Evolutionary conservation across 2,888 invertebrate species (phyloP).

Genomic region (Agonopterix alstromeriana): DNA sequence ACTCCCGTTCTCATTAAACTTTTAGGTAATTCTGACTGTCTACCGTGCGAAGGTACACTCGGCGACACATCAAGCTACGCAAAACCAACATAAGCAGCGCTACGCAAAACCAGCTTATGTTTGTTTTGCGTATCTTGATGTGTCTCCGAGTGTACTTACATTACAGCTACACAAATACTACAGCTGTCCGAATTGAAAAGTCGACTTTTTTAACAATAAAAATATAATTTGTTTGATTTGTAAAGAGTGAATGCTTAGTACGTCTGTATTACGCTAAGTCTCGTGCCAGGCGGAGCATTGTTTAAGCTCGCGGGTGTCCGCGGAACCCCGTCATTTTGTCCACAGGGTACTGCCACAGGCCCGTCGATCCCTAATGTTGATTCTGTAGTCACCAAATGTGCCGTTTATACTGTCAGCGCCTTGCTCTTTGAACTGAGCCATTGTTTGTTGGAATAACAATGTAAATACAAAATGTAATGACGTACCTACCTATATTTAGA

Average conservation of each 20-base stretch:
- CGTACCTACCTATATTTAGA: too few species aligned
- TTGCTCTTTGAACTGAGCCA: background rate
- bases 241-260: conserved; percentile 61
- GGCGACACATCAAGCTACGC: too few species aligned
- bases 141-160: too few species aligned
- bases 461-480: too few species aligned
- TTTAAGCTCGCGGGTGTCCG: conserved; percentile 63
- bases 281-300: conserved; percentile 45
- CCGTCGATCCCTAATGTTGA: conserved; percentile 42
- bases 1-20: too few species aligned
- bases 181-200: conserved; percentile 32
- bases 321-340: conserved; percentile 67
- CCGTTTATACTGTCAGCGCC: conserved; percentile 44
- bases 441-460: background rate
- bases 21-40: too few species aligned
- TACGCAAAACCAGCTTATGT: too few species aligned
- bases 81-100: too few species aligned
- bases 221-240: conserved; percentile 75
- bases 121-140: too few species aligned
- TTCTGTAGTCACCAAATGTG: conserved; percentile 61
- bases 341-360: conserved; percentile 68
- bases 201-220: conserved; percentile 50
- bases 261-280: conserved; percentile 43
- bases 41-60: background rate
- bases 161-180: background rate